These are phyloP conservation scores for Standfussiana lucernea DNA, from an alignment of 2,888 invertebrate genomes.

Conservation along the genomic window DNA sequence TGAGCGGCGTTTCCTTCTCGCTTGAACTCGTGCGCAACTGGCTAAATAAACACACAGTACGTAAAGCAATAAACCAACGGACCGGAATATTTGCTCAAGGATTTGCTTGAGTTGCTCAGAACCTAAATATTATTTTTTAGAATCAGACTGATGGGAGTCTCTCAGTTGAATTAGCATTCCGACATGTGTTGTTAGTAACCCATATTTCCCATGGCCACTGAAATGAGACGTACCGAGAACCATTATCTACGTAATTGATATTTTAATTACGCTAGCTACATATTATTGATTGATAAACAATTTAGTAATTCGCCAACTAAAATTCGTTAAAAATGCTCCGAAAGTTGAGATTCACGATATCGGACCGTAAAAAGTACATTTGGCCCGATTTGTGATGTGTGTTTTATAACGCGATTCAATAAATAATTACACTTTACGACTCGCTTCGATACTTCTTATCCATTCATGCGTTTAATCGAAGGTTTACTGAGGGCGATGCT, in stretches of 20 bases:
- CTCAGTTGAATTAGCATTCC: conserved; percentile 10
- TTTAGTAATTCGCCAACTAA: neutral
- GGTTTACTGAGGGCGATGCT: conserved; percentile 27
- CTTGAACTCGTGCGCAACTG: conserved; percentile 76
- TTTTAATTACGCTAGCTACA: neutral
- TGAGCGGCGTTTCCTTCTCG: conserved; percentile 75
- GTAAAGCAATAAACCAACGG: conserved; percentile 72
- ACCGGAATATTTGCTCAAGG: conserved; percentile 74
- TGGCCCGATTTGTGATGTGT: conserved; percentile 19
- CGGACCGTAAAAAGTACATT: conserved; percentile 43
- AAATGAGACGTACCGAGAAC: neutral
- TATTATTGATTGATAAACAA: neutral
- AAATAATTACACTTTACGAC: conserved; percentile 24
- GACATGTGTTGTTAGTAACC: conserved; percentile 43
- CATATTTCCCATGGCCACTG: conserved; percentile 25
- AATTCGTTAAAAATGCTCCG: neutral
- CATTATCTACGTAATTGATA: neutral
- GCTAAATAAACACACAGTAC: conserved; percentile 70
- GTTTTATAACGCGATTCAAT: conserved; percentile 39
- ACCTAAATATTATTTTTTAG: conserved; percentile 47
- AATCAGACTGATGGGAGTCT: conserved; percentile 22
- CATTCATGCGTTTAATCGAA: conserved; percentile 40
- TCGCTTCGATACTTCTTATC: conserved; percentile 24
- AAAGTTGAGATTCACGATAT: conserved; percentile 22
- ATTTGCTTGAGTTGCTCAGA: conserved; percentile 51